Base-by-base conservation (phyloP, 1,140 invertebrate species). In the Micrasema longulum region DNA sequence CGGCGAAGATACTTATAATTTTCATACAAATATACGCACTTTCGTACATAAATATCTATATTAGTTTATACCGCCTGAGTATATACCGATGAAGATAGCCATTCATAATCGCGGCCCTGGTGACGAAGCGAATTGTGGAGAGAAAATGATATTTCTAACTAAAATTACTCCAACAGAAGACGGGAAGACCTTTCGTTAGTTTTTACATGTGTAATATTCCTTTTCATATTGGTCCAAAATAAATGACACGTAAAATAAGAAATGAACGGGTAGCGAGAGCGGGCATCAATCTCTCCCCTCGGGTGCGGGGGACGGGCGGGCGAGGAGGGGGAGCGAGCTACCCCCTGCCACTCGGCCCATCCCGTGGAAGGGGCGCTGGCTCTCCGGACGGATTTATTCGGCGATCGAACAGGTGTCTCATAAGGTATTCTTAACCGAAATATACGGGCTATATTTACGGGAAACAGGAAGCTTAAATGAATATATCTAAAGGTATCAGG, bases 321-420 rank as follows among this genome's bases (percentile, higher is more conserved):
- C 3, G 2, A 16, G 47, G 47, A 11, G 14, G 3, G 47, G 47
- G 47, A 16, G 47, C 14, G 47, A 16, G 20, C 7, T 2, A 31
- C 6, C 7, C 35, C 55, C 2, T 7, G 3, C 26, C 7, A 4
- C 26, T 31, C 3, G 11, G 12, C n/a, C 6, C n/a, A 36, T 11
- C 55, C 16, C 20, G n/a, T n/a, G n/a, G n/a, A n/a, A n/a, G n/a
- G n/a, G n/a, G n/a, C n/a, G n/a, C n/a, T n/a, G n/a, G n/a, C n/a
- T n/a, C n/a, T 18, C 35, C 11, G 11, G 55, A 60, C 18, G 55
- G 55, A 60, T 60, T 60, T 60, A 60, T 60, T 60, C 55, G 14
- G 35, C 7, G 55, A 60, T 60, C 55, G n/a, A 20, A 60, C 55
- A 60, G 55, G 55, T 60, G 55, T 60, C 55, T 60, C 55, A 38